These are phyloP conservation scores for Phrynosoma blainvillii DNA, from an alignment of 2,113 vertebrate genomes.

Conservation along the genomic window DNA sequence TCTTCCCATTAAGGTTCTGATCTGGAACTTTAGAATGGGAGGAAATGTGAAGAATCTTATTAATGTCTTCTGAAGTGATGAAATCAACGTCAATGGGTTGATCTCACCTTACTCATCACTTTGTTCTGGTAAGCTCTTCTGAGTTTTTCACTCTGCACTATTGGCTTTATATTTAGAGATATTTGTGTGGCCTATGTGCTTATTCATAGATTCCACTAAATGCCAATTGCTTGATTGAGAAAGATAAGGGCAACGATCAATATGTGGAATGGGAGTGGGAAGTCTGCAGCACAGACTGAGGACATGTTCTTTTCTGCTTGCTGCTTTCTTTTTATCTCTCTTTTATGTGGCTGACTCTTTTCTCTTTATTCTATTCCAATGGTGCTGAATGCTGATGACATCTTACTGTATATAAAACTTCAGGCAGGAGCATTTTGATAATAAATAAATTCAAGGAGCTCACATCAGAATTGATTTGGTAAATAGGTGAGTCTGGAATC, in stretches of 20 bases:
- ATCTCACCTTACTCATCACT: background rate
- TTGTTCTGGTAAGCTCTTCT: constrained; percentile 12
- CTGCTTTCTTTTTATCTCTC: constrained; percentile 74
- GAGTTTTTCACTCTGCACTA: background rate
- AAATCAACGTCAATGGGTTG: background rate
- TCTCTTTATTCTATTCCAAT: constrained; percentile 56
- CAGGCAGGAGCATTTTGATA: constrained; percentile 53
- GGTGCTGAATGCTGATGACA: constrained; percentile 78
- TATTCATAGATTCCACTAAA: background rate
- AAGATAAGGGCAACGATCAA: constrained; percentile 57
- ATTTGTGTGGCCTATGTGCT: background rate
- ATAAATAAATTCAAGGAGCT: background rate
- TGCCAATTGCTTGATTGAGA: constrained; percentile 18
- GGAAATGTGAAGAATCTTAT: background rate
- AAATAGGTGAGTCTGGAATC: constrained; percentile 31
- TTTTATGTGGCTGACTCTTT: constrained; percentile 66
- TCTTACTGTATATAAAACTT: constrained; percentile 9
- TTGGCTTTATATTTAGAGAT: accelerated
- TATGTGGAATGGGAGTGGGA: constrained; percentile 60
- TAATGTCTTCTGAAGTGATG: background rate
- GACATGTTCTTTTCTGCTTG: constrained; percentile 76
- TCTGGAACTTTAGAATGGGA: background rate
- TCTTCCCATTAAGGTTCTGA: background rate
- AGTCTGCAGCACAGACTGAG: constrained; percentile 72
- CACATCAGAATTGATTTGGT: constrained; percentile 39